A percentile compares a stretch with the other conserved stretches of the same genome.
phyloP scores from a whole-genome alignment of 2,113 vertebrate genomes.

The Grantiella picta region DNA sequence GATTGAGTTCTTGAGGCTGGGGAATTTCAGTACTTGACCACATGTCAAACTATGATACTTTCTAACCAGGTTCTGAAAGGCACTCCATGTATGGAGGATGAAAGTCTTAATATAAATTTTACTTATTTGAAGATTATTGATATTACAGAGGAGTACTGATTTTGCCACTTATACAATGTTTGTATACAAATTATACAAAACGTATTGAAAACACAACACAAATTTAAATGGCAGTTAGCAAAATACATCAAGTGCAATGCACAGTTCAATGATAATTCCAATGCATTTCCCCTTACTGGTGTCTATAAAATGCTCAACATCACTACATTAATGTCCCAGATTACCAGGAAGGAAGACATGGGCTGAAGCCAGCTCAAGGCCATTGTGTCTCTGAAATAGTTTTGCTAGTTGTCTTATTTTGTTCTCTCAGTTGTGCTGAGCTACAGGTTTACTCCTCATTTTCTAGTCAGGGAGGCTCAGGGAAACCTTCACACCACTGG shows the following conservation, averaged over 20 bases:
- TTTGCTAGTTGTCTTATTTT: neutral
- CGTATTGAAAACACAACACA: neutral
- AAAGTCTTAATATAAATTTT: neutral
- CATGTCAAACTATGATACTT: neutral
- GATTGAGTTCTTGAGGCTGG: neutral
- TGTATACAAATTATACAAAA: neutral
- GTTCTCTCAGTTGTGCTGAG: neutral
- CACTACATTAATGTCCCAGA: fast-evolving
- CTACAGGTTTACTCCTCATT: fast-evolving
- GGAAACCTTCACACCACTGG: neutral
- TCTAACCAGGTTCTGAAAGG: neutral
- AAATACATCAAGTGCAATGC: neutral
- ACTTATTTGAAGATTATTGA: neutral
- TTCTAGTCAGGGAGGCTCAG: neutral
- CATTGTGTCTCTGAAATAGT: neutral
- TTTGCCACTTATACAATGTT: neutral
- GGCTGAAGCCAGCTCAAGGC: neutral
- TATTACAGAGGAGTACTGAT: neutral
- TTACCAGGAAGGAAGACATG: neutral
- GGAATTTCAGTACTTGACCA: neutral
- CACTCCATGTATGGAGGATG: neutral
- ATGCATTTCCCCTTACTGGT: neutral
- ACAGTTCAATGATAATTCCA: neutral
- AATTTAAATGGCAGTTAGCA: neutral
- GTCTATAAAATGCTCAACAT: neutral